phyloP scores from a whole-genome alignment of 2,113 vertebrate species.

The Amazona guildingii region DNA sequence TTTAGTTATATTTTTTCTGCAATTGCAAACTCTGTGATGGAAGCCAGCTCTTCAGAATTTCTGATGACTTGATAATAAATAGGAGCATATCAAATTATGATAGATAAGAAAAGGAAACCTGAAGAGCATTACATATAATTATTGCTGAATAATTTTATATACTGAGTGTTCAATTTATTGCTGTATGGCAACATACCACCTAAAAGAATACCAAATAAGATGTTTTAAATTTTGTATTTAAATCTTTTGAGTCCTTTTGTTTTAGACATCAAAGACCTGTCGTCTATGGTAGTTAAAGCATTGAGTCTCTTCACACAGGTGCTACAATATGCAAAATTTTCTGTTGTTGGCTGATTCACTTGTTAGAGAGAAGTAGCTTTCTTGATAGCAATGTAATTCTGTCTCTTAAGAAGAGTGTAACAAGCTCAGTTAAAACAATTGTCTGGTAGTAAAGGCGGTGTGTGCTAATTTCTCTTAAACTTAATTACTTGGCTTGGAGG shows the following conservation, averaged over 20 bases:
- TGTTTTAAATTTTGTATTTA: not conserved
- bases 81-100: not conserved
- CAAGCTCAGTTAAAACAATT: not conserved
- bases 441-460: not conserved
- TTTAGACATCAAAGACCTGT: not conserved
- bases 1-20: not conserved
- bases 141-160: not conserved
- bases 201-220: not conserved
- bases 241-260: not conserved
- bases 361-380: not conserved
- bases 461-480: not conserved
- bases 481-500: not conserved
- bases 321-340: not conserved
- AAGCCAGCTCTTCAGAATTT: not conserved
- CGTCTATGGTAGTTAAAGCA: not conserved
- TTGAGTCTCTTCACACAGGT: not conserved
- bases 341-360: not conserved
- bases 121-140: not conserved
- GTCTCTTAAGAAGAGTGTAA: fast-evolving
- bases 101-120: not conserved
- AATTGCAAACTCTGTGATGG: not conserved
- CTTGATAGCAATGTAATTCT: not conserved
- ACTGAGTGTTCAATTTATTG: not conserved
- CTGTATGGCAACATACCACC: not conserved
- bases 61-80: not conserved